Conservation (phyloP, 2,888 invertebrate genomes). For the Sericinus montela region DNA sequence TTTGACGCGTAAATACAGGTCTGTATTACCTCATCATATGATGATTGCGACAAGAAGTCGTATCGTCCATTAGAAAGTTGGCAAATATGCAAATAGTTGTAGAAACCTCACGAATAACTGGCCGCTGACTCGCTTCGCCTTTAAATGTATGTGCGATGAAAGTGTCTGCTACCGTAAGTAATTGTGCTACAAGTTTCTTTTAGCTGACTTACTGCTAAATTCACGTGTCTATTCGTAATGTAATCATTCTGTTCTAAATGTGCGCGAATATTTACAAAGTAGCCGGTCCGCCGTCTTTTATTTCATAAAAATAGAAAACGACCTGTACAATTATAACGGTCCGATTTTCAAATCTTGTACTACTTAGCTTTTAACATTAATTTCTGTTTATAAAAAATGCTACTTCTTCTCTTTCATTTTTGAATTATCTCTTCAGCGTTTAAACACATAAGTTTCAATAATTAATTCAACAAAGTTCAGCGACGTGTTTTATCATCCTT, state of each 20-base stretch:
- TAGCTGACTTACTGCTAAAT: conserved; percentile 50
- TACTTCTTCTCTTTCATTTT: too few species aligned
- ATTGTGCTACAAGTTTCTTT: conserved; percentile 71
- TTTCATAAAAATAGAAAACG: conserved; percentile 29
- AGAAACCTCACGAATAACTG: conserved; percentile 79
- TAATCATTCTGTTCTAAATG: conserved; percentile 20
- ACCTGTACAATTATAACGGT: neutral
- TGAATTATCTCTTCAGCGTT: too few species aligned
- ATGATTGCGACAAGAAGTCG: conserved; percentile 75
- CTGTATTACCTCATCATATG: conserved; percentile 67
- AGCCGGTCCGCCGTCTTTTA: conserved; percentile 22
- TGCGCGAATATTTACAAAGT: neutral
- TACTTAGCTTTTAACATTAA: conserved; percentile 1
- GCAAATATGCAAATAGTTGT: conserved; percentile 79
- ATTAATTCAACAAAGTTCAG: too few species aligned
- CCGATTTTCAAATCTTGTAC: neutral
- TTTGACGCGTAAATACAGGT: neutral
- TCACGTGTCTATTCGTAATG: conserved; percentile 23
- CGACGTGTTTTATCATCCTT: too few species aligned
- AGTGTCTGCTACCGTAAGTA: conserved; percentile 75
- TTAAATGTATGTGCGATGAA: conserved; percentile 77
- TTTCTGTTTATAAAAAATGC: conserved; percentile 2
- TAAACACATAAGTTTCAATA: too few species aligned
- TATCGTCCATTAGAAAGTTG: conserved; percentile 79
- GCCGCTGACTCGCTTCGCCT: conserved; percentile 68